Evolutionary conservation across 2,888 invertebrate genomes (phyloP), one percentile per base, ranked within the genome.

Genomic region (Cybosia mesomella): DNA sequence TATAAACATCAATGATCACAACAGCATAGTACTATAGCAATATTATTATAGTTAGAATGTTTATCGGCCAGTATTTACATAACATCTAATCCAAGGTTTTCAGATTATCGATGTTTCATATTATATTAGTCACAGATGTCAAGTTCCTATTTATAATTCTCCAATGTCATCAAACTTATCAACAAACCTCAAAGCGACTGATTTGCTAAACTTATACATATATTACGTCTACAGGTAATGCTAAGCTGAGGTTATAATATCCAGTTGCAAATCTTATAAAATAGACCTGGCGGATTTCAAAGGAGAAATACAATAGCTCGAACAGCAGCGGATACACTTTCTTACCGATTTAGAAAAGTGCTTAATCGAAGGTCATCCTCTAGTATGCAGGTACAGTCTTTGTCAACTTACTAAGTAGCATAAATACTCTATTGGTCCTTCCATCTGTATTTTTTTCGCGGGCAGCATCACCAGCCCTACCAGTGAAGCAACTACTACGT

Each of bases 301-400:
- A 60, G 39, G 57, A 67, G 58, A 53, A 58, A 76, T 58, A 64
- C 67, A 69, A 72, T 72, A 62, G 66, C 61, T 39, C 43, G 59
- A 62, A 58, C 32, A 36, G 59, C 39, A 54, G 53, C 11, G 63
- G 73, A 73, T 66, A 66, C 68, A 75, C 74, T 76, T 75, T 76
- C 72, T 71, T 67, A 57, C 53, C 22, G 71, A 67, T 72, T 74
- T 53, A 68, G 68, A 67, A 68, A 74, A 72, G 64, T 64, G 66
- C 54, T 36, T n/a, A 11, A 21, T 39, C 28, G 55, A 60, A 69
- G 64, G 61, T 58, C 58, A 28, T 57, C 39, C 28, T 18, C 18
- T 3, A 36, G 54, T 13, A 54, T 2, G 28, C 2, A 28, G 54
- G 57, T 61, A 66, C 61, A 66, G 32, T 36, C 61, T 39, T 7